These are phyloP conservation scores for Sinosuthora webbiana DNA, from an alignment of 2,113 vertebrate genomes.

Conservation along the genomic window DNA sequence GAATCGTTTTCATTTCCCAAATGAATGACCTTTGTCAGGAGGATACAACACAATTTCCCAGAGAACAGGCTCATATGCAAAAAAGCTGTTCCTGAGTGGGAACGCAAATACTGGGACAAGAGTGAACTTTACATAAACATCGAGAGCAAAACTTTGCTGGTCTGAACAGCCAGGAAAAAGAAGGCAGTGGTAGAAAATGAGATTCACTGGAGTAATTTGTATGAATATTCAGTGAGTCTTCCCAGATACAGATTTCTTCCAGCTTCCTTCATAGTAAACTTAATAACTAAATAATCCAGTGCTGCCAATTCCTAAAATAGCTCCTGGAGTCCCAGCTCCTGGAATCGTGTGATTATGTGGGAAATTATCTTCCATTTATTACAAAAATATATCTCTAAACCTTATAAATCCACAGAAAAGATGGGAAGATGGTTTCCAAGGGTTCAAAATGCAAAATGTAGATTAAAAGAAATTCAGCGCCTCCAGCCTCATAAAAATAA, in stretches of 20 bases:
- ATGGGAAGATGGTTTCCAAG: background rate
- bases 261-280: conserved; percentile 41
- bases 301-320: conserved; percentile 10
- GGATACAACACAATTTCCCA: conserved; percentile 43
- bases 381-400: background rate
- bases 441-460: background rate
- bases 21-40: conserved; percentile 41
- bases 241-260: conserved; percentile 21
- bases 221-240: conserved; percentile 39
- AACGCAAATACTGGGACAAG: conserved; percentile 32
- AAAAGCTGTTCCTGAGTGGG: conserved; percentile 37
- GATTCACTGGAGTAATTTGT: conserved; percentile 14
- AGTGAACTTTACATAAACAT: conserved; percentile 36
- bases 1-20: conserved; percentile 31
- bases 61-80: background rate
- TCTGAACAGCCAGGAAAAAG: background rate
- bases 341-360: background rate
- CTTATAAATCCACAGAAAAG: background rate
- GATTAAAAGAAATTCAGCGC: background rate
- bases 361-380: background rate
- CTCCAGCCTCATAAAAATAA: conserved; percentile 4
- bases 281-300: conserved; percentile 43
- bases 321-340: background rate
- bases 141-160: background rate
- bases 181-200: conserved; percentile 9